A percentile compares a stretch with the other conserved stretches of the same genome.
Conservation (phyloP, 2,113 vertebrate genomes). For the Hemibagrus wyckioides region DNA sequence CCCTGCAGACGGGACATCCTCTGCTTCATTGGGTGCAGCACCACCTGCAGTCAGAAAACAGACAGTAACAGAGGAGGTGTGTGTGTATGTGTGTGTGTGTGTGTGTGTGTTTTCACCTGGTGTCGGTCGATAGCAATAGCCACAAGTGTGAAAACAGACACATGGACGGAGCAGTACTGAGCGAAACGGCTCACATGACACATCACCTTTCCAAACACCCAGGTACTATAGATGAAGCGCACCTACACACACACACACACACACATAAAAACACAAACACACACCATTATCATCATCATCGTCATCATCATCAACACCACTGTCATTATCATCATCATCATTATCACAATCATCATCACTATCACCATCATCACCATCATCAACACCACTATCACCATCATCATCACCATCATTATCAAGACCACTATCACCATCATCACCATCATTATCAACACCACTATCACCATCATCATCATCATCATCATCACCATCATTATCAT, state of each 20-base stretch:
- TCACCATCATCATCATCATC: too few relatives aligned
- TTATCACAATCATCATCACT: neutral
- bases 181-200: conserved; percentile 80
- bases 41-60: conserved; percentile 63
- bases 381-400: too few relatives aligned
- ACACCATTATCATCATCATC: neutral
- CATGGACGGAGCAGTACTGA: conserved; percentile 79
- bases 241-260: conserved; percentile 62
- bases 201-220: conserved; percentile 79
- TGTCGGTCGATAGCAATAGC: conserved; percentile 78
- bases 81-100: neutral
- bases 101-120: conserved; percentile 62
- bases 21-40: conserved; percentile 77
- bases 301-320: neutral
- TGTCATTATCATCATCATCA: too few relatives aligned
- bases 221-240: conserved; percentile 77
- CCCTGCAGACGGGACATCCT: conserved; percentile 75
- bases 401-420: neutral
- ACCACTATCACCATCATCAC: too few relatives aligned
- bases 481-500: too few relatives aligned
- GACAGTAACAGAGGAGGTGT: neutral
- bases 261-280: neutral
- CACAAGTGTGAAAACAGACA: conserved; percentile 76
- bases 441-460: too few relatives aligned
- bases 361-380: neutral